phyloP scores from a whole-genome alignment of 2,888 invertebrate species.

The Yponomeuta evonymella region DNA sequence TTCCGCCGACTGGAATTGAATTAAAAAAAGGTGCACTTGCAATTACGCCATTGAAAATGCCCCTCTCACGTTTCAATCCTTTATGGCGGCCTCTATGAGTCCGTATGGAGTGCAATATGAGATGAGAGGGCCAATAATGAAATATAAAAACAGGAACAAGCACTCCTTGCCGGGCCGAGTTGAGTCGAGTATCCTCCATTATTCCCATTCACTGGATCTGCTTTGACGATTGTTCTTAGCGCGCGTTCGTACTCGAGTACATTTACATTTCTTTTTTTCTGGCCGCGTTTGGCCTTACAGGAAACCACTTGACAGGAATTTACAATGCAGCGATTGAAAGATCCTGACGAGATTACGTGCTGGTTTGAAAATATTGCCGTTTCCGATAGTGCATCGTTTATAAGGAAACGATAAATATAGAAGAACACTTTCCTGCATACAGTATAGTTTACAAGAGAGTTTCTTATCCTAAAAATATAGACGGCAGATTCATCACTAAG shows the following conservation, averaged over 20 bases:
- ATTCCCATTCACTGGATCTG: slow-evolving; percentile 62
- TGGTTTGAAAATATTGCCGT: neutral
- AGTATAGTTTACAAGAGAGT: no score
- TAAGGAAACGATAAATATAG: no score
- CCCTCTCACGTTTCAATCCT: slow-evolving; percentile 74
- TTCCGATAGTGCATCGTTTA: no score
- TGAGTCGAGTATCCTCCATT: slow-evolving; percentile 63
- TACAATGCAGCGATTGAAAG: neutral
- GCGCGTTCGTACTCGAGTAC: slow-evolving; percentile 46
- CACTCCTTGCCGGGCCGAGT: slow-evolving; percentile 57
- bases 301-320: slow-evolving; percentile 15
- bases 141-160: slow-evolving; percentile 74
- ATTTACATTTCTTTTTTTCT: slow-evolving; percentile 32
- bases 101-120: slow-evolving; percentile 68
- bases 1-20: slow-evolving; percentile 67
- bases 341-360: neutral
- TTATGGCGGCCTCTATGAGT: slow-evolving; percentile 70
- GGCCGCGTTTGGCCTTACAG: slow-evolving; percentile 21
- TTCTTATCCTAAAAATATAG: no score
- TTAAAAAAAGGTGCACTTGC: slow-evolving; percentile 67
- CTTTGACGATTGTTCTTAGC: slow-evolving; percentile 62
- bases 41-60: slow-evolving; percentile 71
- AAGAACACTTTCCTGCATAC: no score
- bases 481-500: no score
- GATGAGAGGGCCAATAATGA: slow-evolving; percentile 74